These are phyloP conservation scores for Metaphire vulgaris DNA, from an alignment of 1,140 invertebrate genomes.

Conservation along the genomic window DNA sequence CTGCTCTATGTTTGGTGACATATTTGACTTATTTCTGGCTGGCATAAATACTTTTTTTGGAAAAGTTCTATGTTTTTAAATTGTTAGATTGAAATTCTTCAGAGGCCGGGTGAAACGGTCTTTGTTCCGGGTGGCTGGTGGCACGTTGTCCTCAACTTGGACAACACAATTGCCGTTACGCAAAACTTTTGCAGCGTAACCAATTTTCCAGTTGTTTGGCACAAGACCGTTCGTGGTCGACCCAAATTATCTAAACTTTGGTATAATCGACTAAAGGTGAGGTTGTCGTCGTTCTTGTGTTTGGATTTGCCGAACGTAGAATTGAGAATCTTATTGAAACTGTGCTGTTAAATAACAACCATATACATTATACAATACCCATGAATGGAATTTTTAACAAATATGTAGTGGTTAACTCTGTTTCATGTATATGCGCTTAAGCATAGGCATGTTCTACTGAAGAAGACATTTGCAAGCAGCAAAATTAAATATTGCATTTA, in stretches of 20 bases:
- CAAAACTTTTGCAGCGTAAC: slow-evolving; percentile 95
- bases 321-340: background rate
- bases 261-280: slow-evolving; percentile 63
- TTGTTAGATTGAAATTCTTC: slow-evolving; percentile 89
- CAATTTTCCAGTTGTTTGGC: slow-evolving; percentile 96
- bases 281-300: background rate
- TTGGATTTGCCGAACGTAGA: background rate
- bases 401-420: too few relatives aligned
- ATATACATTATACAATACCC: background rate
- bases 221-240: slow-evolving; percentile 89
- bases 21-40: too few relatives aligned
- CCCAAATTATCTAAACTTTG: slow-evolving; percentile 88
- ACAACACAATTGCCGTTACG: slow-evolving; percentile 91
- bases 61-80: too few relatives aligned
- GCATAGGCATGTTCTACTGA: background rate
- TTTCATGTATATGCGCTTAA: background rate
- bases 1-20: too few relatives aligned
- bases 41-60: too few relatives aligned
- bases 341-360: background rate
- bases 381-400: too few relatives aligned
- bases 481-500: too few relatives aligned
- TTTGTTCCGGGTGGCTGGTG: slow-evolving; percentile 86
- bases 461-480: background rate
- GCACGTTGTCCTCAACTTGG: slow-evolving; percentile 96
- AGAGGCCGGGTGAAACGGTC: slow-evolving; percentile 92